phyloP scores from a whole-genome alignment of 2,888 invertebrate genomes.

The Nemotelus pantherinus region DNA sequence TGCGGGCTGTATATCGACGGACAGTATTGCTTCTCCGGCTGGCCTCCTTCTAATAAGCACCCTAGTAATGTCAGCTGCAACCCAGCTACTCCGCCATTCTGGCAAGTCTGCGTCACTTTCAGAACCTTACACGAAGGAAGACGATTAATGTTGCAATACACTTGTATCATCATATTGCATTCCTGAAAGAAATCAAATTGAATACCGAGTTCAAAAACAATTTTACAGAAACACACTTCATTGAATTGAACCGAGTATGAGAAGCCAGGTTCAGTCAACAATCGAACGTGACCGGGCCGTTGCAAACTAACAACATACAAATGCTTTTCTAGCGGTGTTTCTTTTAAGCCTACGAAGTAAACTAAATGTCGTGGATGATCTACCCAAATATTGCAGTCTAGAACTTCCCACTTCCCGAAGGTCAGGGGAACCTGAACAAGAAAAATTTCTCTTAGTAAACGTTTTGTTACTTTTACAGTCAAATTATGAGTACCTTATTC shows the following conservation, averaged over 20 bases:
- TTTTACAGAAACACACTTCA: slow-evolving; percentile 66
- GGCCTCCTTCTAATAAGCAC: slow-evolving; percentile 74
- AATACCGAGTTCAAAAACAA: slow-evolving; percentile 4
- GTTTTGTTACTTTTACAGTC: neutral
- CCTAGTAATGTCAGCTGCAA: slow-evolving; percentile 75
- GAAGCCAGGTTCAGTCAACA: slow-evolving; percentile 84
- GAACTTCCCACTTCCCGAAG: slow-evolving; percentile 92
- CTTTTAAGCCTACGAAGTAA: slow-evolving; percentile 90
- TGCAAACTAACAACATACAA: slow-evolving; percentile 84
- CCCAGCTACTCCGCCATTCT: slow-evolving; percentile 75
- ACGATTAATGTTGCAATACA: slow-evolving; percentile 83
- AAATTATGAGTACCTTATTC: slow-evolving; percentile 66
- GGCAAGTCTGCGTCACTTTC: slow-evolving; percentile 70
- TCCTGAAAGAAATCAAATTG: slow-evolving; percentile 67
- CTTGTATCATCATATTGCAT: slow-evolving; percentile 82
- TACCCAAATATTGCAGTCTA: slow-evolving; percentile 87
- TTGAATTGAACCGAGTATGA: slow-evolving; percentile 87
- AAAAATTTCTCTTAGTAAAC: neutral
- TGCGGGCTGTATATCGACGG: slow-evolving; percentile 79
- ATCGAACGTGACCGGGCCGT: slow-evolving; percentile 75
- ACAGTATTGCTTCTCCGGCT: slow-evolving; percentile 70
- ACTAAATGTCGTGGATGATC: slow-evolving; percentile 81
- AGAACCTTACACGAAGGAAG: slow-evolving; percentile 83
- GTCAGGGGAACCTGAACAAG: slow-evolving; percentile 74
- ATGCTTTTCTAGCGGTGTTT: slow-evolving; percentile 92